These are phyloP conservation scores for Betta splendens DNA, from an alignment of 2,797 vertebrate species.

Conservation along the genomic window DNA sequence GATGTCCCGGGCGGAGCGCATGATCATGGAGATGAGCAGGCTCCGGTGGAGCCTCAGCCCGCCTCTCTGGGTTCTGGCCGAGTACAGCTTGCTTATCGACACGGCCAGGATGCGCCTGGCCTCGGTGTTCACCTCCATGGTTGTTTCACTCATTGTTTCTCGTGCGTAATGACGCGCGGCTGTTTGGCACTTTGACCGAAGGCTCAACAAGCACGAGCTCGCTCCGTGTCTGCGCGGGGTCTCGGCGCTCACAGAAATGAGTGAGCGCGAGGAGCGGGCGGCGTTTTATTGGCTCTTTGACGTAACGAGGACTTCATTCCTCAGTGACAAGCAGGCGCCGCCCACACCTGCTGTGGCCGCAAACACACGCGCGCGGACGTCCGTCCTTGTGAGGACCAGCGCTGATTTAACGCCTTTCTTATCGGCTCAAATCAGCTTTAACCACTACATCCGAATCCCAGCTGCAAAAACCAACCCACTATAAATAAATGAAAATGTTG, in stretches of 20 bases:
- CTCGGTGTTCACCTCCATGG: constrained; percentile 87
- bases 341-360: constrained; percentile 69
- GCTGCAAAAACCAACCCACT: not conserved
- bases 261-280: constrained; percentile 52
- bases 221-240: constrained; percentile 4
- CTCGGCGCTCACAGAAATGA: constrained; percentile 50
- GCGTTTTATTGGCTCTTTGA: constrained; percentile 80
- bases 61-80: constrained; percentile 86
- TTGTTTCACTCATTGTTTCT: constrained; percentile 49
- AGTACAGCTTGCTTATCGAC: constrained; percentile 90
- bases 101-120: constrained; percentile 90
- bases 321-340: constrained; percentile 71
- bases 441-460: not conserved
- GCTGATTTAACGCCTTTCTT: not conserved
- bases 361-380: not conserved
- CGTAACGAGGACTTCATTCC: constrained; percentile 78
- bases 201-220: constrained; percentile 3
- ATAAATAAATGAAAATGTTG: not conserved
- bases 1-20: constrained; percentile 88
- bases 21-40: constrained; percentile 88
- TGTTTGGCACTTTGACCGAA: constrained; percentile 43
- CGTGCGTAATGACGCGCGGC: constrained; percentile 55
- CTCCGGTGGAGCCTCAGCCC: constrained; percentile 90
- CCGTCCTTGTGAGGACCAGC: not conserved
- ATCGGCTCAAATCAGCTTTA: not conserved